Conservation (phyloP, 92 coral and sea anemone genomes). For the Epizoanthus ramosus region DNA sequence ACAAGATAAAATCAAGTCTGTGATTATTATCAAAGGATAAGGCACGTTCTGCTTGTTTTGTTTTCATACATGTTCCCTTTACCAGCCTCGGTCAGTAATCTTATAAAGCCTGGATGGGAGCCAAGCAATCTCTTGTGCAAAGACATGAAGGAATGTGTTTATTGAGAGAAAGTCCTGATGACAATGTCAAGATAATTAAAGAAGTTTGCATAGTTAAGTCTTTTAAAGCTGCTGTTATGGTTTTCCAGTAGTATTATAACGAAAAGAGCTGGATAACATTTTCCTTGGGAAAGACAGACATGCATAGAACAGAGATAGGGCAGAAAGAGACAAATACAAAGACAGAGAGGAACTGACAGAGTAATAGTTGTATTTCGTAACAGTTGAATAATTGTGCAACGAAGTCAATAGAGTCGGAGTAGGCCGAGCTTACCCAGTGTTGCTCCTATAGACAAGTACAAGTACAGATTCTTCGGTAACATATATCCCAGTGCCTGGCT, state of each 20-base stretch:
- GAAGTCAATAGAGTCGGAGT: too few species aligned
- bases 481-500: too few species aligned
- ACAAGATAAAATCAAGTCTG: constrained; percentile 18
- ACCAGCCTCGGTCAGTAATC: constrained; percentile 13
- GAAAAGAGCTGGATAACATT: too few species aligned
- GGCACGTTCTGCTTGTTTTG: not conserved
- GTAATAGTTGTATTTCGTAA: too few species aligned
- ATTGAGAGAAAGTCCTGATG: constrained; percentile 4
- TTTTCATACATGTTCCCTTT: constrained; percentile 14
- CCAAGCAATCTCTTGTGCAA: not conserved
- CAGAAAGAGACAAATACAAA: too few species aligned
- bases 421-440: too few species aligned
- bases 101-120: constrained; percentile 21
- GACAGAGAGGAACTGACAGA: too few species aligned
- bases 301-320: too few species aligned
- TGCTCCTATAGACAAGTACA: too few species aligned
- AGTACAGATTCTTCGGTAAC: too few species aligned
- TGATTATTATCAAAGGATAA: not conserved
- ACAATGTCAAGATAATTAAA: not conserved
- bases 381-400: too few species aligned
- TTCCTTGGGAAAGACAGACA: too few species aligned
- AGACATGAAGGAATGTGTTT: constrained; percentile 33
- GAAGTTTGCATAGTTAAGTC: not conserved
- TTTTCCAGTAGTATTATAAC: not conserved
- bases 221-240: not conserved